Evolutionary conservation across 1,140 invertebrate species (phyloP), one percentile per base, ranked within the genome.

Genomic region (Ceratosolen solmsi): DNA sequence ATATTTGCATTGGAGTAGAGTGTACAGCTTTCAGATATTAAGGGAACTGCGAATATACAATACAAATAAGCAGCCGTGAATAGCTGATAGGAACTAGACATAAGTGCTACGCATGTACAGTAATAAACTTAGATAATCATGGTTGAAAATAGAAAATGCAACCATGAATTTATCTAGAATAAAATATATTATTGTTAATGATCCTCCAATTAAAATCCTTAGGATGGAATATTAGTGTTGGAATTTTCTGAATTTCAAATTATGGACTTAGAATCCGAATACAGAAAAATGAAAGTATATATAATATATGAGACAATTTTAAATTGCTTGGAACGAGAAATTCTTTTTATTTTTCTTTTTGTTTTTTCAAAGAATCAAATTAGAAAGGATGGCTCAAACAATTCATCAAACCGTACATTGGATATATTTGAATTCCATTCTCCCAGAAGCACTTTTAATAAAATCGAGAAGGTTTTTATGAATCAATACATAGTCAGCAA

Each of bases 1-100:
- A 33, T 17, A 63, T 63, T 63, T 63, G 60, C 60, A 63, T 63
- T 27, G 15, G 30, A 63, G 27, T 63, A 63, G 27, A 17, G 27
- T 63, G 60, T 20, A 63, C 27, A 63, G 60, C 30, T 20, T 63
- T 63, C 13, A 4, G 27, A 63, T 63, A 63, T 63, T 63, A 63
- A 63, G 60, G 60, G 27, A 15, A 11, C 56, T 17, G 15, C 17
- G 25, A 63, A 33, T 33, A 63, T 20, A 63, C 60, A 63, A 63
- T 46, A 46, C 41, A 46, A 46, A 63, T 63, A 63, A 63, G 13
- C 60, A 63, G 60, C n/a, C 56, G 25, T 63, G 30, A 63, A 63
- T 63, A 63, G 17, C 60, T 33, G 60, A 63, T 63, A 13, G 25
- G 60, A 33, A 20, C 60, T 63, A 63, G 8, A 20, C 60, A 17